Evolutionary conservation across 2,113 vertebrate genomes (phyloP).

Genomic region (Mungos mungo): DNA sequence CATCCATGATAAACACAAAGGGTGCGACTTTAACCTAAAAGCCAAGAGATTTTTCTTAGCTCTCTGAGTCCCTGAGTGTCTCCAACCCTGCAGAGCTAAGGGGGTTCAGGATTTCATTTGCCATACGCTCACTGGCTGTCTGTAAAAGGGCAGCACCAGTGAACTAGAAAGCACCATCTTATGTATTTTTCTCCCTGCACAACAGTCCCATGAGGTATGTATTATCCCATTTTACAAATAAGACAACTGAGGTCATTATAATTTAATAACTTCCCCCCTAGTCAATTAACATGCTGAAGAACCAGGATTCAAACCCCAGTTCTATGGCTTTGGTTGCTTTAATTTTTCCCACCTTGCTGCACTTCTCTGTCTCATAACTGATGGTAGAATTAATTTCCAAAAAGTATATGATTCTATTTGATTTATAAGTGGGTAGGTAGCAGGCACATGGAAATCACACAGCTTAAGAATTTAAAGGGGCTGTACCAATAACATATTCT

Average conservation of each 20-base stretch:
- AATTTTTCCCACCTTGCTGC: neutral
- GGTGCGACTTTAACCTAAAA: neutral
- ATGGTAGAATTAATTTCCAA: neutral
- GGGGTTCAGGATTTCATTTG: conserved; percentile 11
- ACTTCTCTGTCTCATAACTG: neutral
- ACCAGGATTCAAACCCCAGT: neutral
- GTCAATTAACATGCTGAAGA: neutral
- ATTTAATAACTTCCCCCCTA: neutral
- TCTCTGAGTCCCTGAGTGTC: neutral
- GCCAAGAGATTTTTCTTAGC: neutral
- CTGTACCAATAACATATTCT: neutral
- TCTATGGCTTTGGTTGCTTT: neutral
- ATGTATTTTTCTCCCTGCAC: neutral
- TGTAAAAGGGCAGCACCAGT: conserved; percentile 21
- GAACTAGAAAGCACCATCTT: neutral
- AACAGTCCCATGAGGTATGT: neutral
- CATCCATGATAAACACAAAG: neutral
- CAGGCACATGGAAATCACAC: neutral
- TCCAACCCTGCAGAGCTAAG: conserved; percentile 64
- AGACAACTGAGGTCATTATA: neutral
- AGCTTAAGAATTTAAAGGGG: neutral
- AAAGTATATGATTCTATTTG: neutral
- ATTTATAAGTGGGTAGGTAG: neutral
- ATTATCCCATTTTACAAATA: neutral
- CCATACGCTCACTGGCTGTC: neutral